phyloP scores from a whole-genome alignment of 2,888 invertebrate genomes.

The Nephrotoma guestfalica region DNA sequence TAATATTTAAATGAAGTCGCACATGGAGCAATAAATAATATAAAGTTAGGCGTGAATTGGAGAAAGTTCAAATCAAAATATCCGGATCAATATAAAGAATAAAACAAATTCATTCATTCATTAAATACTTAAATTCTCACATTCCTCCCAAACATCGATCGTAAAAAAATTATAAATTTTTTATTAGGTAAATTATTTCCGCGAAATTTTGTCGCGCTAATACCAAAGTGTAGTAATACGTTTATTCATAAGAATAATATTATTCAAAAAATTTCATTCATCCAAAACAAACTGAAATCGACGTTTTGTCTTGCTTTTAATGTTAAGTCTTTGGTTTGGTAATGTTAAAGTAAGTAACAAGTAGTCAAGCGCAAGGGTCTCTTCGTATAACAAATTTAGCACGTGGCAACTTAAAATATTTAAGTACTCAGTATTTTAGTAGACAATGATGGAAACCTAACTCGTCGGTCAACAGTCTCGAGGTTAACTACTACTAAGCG shows the following conservation, averaged over 20 bases:
- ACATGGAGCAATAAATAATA: neutral
- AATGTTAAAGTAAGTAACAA: too few species aligned
- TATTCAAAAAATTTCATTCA: neutral
- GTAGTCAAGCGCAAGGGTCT: too few species aligned
- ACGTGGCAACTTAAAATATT: too few species aligned
- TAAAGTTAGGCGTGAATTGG: neutral
- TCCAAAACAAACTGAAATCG: neutral
- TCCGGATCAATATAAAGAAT: neutral
- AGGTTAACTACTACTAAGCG: too few species aligned
- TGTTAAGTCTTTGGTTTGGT: neutral
- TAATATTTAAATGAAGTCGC: neutral
- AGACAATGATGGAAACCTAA: too few species aligned
- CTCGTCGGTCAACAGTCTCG: too few species aligned
- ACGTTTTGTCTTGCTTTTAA: neutral
- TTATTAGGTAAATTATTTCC: neutral
- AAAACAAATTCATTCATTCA: neutral
- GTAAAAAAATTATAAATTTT: neutral
- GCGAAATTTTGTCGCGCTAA: neutral
- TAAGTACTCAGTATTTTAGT: too few species aligned
- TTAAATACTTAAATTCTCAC: neutral
- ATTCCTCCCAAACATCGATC: neutral
- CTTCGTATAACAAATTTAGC: too few species aligned
- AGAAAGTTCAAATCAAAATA: neutral
- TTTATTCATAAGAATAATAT: too few species aligned
- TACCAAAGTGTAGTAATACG: neutral